These are phyloP conservation scores for pig (Sus scrofa) DNA, from an alignment of 2,113 vertebrate genomes.

Conservation along the genomic window T2T-Sscrofa CM000820.6:104387501-104388000, in stretches of 20 bases:
- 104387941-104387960: too few species aligned
- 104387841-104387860: neutral
- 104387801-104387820: neutral
- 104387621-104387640: neutral
- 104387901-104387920: too few species aligned
- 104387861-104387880: neutral
- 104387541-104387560: neutral
- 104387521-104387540: neutral
- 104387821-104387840: neutral
- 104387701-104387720: neutral
- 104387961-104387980: too few species aligned
- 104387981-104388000: too few species aligned
- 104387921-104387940: too few species aligned
- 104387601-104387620: neutral
- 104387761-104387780: neutral
- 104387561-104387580: neutral
- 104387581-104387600: neutral
- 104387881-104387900: neutral
- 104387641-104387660: neutral
- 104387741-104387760: neutral
- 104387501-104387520: neutral
- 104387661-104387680: neutral
- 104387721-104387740: neutral
- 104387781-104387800: neutral
- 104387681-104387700: neutral